Conservation (phyloP, 1,140 invertebrate genomes). For the Bombus confusus region DNA sequence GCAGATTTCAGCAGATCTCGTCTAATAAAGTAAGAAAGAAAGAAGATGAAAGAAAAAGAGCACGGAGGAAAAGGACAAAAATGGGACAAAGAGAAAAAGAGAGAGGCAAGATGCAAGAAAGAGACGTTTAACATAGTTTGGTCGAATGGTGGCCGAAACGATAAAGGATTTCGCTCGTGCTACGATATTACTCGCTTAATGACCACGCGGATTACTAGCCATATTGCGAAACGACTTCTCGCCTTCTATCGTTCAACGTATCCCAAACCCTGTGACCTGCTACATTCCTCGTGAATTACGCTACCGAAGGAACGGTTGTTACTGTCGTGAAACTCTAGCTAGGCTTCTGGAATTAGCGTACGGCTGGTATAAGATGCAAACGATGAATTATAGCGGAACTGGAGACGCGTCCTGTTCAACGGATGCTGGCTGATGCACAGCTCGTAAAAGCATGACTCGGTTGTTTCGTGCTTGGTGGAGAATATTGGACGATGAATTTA, state of each 20-base stretch:
- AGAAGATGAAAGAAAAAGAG: background rate
- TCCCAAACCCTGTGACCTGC: background rate
- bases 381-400: background rate
- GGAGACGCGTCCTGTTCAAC: background rate
- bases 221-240: slow-evolving; percentile 35
- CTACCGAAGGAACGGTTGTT: background rate
- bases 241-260: too few relatives aligned
- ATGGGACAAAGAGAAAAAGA: background rate
- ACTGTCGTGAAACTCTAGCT: background rate
- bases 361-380: background rate
- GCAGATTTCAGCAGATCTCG: background rate
- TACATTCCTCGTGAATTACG: background rate
- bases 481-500: slow-evolving; percentile 2
- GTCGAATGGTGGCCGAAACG: background rate
- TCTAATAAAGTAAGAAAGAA: background rate
- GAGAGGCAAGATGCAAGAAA: too few relatives aligned
- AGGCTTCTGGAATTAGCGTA: background rate
- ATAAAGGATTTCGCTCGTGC: background rate
- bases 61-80: too few relatives aligned
- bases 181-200: slow-evolving; percentile 37
- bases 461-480: background rate
- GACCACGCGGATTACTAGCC: slow-evolving; percentile 28
- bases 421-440: too few relatives aligned
- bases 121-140: background rate
- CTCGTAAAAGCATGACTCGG: background rate